Evolutionary conservation across 2,888 invertebrate genomes (phyloP), one percentile per base, ranked within the genome.

Genomic region (Exephanes ischioxanthus): DNA sequence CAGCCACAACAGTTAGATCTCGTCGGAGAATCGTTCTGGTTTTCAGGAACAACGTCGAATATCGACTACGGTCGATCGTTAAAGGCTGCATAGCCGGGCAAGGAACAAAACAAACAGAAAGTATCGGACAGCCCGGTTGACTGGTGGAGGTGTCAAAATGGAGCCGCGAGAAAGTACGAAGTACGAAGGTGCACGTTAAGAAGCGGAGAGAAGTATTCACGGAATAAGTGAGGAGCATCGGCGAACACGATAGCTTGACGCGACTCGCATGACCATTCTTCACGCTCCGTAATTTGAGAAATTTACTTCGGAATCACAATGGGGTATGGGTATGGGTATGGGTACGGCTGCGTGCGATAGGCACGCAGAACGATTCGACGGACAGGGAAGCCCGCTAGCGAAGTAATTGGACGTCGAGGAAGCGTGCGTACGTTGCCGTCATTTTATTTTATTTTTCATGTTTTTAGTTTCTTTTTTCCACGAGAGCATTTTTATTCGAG

Each of bases 151-250:
- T 68, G 80, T 81, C 51, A 77, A 84, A 84, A 76, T 81, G 71
- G 66, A 75, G n/a, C 30, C 26, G n/a, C 19, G 41, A 53, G 67
- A 83, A 77, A 63, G 86, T 80, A 88, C 88, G 88, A 86, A 16
- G 86, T 89, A 89, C 89, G 88, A 88, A 87, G 87, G 26, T 7
- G 19, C 14, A 14, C 22, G 58, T 58, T 58, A 58, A 88, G 88
- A 89, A 48, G 4, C 45, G 63, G 51, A 66, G 51, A 37, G 51
- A 55, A 70, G 75, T n/a, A 71, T 81, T 80, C 84, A 80, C 61
- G 75, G 82, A 85, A 85, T 53, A 30, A 76, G 76, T 75, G 75
- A 58, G 70, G 16, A 30, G 30, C 33, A 51, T 30, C 68, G 19
- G 26, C 63, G 68, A 7, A 37, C 63, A 26, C 72, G 63, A 77